Percentiles rank a stretch among this genome's conserved stretches.
These are phyloP conservation scores for Ochotona princeps DNA, from an alignment of 2,113 vertebrate genomes.

Conservation along the genomic window DNA sequence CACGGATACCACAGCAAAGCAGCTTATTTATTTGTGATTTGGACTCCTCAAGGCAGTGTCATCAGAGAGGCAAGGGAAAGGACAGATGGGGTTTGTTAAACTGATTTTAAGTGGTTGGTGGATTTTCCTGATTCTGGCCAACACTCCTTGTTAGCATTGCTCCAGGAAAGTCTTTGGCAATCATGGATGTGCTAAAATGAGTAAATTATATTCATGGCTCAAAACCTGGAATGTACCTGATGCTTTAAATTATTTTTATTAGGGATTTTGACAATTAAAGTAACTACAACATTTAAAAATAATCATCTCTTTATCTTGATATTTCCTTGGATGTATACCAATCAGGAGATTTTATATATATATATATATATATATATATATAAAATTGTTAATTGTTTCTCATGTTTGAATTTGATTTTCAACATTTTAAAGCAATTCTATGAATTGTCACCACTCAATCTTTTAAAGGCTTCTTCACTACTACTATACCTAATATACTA, in stretches of 20 bases:
- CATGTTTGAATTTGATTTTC: slow-evolving; percentile 55
- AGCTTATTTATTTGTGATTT: slow-evolving; percentile 52
- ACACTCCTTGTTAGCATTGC: not conserved
- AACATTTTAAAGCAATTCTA: slow-evolving; percentile 53
- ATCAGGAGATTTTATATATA: no score
- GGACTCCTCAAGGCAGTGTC: not conserved
- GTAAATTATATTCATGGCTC: slow-evolving; percentile 53
- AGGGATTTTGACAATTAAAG: slow-evolving; percentile 65
- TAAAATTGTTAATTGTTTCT: slow-evolving; percentile 58
- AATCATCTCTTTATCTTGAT: slow-evolving; percentile 21
- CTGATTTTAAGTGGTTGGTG: slow-evolving; percentile 55
- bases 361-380: no score
- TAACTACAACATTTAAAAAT: slow-evolving; percentile 44
- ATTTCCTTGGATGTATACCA: slow-evolving; percentile 57
- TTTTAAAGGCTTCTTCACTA: slow-evolving; percentile 40
- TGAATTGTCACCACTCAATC: not conserved
- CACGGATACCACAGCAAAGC: slow-evolving; percentile 25
- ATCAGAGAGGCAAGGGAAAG: slow-evolving; percentile 26
- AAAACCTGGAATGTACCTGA: slow-evolving; percentile 61
- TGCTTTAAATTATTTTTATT: slow-evolving; percentile 64
- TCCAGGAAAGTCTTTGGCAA: slow-evolving; percentile 52
- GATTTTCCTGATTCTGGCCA: slow-evolving; percentile 58
- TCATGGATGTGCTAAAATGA: slow-evolving; percentile 28
- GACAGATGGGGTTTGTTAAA: slow-evolving; percentile 53
- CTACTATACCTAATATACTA: not conserved